Conservation (phyloP, 1,140 invertebrate genomes). For the Ptiloglossa arizonensis region DNA sequence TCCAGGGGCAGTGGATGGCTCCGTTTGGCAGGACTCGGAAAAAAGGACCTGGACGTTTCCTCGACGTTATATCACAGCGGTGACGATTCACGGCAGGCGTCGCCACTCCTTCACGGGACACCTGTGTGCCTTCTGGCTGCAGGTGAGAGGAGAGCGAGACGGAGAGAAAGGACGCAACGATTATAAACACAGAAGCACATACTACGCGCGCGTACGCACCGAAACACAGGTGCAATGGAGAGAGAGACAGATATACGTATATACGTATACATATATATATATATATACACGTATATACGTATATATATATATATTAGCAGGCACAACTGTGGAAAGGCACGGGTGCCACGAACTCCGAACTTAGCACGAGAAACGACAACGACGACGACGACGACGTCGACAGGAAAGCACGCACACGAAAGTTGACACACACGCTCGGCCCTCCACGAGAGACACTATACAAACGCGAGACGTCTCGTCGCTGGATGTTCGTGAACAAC, state of each 20-base stretch:
- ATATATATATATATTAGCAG: neutral
- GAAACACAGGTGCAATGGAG: constrained; percentile 31
- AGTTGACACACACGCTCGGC: constrained; percentile 53
- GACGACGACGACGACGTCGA: constrained; percentile 36
- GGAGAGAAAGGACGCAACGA: constrained; percentile 65
- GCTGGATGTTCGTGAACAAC: constrained; percentile 7
- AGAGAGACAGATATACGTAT: constrained; percentile 28
- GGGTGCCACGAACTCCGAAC: constrained; percentile 5
- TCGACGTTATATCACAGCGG: constrained; percentile 55
- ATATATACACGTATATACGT: constrained; percentile 1
- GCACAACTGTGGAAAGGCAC: constrained; percentile 17
- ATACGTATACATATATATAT: too few species aligned
- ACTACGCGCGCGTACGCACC: constrained; percentile 44
- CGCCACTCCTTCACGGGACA: constrained; percentile 61
- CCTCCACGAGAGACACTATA: constrained; percentile 10
- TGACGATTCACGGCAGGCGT: constrained; percentile 52
- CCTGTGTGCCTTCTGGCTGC: constrained; percentile 57
- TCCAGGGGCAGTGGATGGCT: constrained; percentile 53
- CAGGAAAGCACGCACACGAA: constrained; percentile 49
- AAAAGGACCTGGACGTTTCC: constrained; percentile 9
- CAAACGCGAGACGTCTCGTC: constrained; percentile 21
- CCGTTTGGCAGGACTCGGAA: constrained; percentile 54
- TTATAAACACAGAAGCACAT: constrained; percentile 66
- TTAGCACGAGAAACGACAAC: constrained; percentile 18
- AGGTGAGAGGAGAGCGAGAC: constrained; percentile 64